These are phyloP conservation scores for Palythoa grandis DNA, from an alignment of 92 coral and sea anemone genomes.

Conservation along the genomic window DNA sequence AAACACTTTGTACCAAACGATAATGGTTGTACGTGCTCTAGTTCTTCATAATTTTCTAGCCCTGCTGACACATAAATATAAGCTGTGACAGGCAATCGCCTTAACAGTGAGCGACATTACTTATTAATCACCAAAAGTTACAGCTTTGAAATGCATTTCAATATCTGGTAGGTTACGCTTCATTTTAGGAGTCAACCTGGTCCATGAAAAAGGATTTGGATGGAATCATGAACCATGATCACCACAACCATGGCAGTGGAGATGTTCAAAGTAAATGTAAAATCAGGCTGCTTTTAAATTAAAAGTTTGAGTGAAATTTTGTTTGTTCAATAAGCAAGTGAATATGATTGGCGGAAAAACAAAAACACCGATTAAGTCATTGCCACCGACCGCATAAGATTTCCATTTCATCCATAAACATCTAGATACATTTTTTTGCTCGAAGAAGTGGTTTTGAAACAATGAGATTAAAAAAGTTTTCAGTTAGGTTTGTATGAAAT, in stretches of 20 bases:
- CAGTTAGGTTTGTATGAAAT: background rate
- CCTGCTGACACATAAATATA: background rate
- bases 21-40: slow-evolving; percentile 11
- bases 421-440: background rate
- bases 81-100: background rate
- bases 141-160: background rate
- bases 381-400: background rate
- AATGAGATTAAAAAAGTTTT: background rate
- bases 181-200: background rate
- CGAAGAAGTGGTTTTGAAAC: background rate
- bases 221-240: too few relatives aligned
- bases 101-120: slow-evolving; percentile 18
- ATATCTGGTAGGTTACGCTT: slow-evolving; percentile 8
- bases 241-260: background rate
- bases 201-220: background rate
- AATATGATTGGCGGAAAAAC: background rate
- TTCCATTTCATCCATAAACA: background rate
- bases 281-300: slow-evolving; percentile 7
- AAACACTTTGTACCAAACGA: background rate
- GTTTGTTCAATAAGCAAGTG: background rate
- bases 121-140: slow-evolving; percentile 17
- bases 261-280: background rate
- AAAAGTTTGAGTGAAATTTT: slow-evolving; percentile 18
- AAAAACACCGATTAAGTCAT: background rate
- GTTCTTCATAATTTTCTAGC: background rate